These are phyloP conservation scores for Keiferia lycopersicella DNA, from an alignment of 2,888 invertebrate species.

Conservation along the genomic window DNA sequence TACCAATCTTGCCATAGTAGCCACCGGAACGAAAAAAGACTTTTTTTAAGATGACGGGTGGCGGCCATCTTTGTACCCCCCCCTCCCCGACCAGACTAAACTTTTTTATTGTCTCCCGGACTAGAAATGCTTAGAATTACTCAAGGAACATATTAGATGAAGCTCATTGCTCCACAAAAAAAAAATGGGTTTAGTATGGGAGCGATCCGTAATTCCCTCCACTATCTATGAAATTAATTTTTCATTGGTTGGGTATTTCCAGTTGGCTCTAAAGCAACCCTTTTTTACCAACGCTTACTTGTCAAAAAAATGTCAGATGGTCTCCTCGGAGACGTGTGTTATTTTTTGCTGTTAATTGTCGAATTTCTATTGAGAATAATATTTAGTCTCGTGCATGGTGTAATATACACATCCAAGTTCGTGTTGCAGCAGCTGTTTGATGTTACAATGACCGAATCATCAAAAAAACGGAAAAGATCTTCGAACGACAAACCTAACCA, in stretches of 20 bases:
- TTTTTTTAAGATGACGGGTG: too few relatives aligned
- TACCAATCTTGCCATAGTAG: too few relatives aligned
- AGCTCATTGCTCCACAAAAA: too few relatives aligned
- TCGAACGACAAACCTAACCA: constrained; percentile 52
- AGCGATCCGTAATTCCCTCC: too few relatives aligned
- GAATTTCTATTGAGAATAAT: constrained; percentile 56
- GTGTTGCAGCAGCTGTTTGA: constrained; percentile 45
- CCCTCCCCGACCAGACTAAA: too few relatives aligned
- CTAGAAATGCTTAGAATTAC: too few relatives aligned
- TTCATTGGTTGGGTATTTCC: background rate
- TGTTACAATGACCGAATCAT: constrained; percentile 65
- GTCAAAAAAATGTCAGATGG: constrained; percentile 58
- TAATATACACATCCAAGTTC: constrained; percentile 43
- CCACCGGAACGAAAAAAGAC: too few relatives aligned
- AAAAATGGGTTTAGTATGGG: too few relatives aligned
- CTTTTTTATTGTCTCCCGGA: too few relatives aligned
- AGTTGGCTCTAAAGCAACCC: background rate
- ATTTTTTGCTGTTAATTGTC: constrained; percentile 55
- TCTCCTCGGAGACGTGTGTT: constrained; percentile 45
- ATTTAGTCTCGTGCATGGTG: constrained; percentile 40
- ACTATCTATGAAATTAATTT: background rate
- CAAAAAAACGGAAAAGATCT: constrained; percentile 60
- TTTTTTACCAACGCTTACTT: background rate
- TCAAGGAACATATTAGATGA: too few relatives aligned
- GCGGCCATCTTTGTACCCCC: too few relatives aligned